phyloP scores from a whole-genome alignment of 1,140 invertebrate genomes.

The Cydia strobilella region DNA sequence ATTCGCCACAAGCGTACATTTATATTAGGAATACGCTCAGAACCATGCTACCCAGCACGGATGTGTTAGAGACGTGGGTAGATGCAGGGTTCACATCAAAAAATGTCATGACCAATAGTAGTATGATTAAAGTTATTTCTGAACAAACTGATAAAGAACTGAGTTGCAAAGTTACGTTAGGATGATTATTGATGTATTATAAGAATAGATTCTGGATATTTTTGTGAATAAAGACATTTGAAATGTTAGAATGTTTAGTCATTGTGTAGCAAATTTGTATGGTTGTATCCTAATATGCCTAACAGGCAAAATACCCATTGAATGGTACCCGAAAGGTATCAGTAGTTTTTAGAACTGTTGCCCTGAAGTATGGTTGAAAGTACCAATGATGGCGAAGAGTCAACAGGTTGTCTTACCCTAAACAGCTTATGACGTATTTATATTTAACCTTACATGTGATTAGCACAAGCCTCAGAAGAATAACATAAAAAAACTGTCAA shows the following conservation, averaged over 20 bases:
- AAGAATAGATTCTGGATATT: slow-evolving; percentile 41
- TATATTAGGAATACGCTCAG: slow-evolving; percentile 72
- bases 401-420: too few relatives aligned
- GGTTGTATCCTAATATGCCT: background rate
- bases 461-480: too few relatives aligned
- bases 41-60: slow-evolving; percentile 69
- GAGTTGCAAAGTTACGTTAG: slow-evolving; percentile 67
- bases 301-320: background rate
- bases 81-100: slow-evolving; percentile 63
- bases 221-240: slow-evolving; percentile 35
- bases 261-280: background rate
- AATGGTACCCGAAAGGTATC: background rate
- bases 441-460: too few relatives aligned
- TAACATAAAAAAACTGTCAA: too few relatives aligned
- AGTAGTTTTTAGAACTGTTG: too few relatives aligned
- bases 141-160: slow-evolving; percentile 68
- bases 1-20: slow-evolving; percentile 73
- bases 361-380: background rate
- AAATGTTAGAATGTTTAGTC: slow-evolving; percentile 28
- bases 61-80: slow-evolving; percentile 66
- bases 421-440: too few relatives aligned
- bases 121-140: slow-evolving; percentile 62
- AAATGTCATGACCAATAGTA: slow-evolving; percentile 59
- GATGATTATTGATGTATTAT: slow-evolving; percentile 45
- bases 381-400: too few relatives aligned